Conservation (phyloP, 2,113 vertebrate species). For the Platysternon megacephalum region DNA sequence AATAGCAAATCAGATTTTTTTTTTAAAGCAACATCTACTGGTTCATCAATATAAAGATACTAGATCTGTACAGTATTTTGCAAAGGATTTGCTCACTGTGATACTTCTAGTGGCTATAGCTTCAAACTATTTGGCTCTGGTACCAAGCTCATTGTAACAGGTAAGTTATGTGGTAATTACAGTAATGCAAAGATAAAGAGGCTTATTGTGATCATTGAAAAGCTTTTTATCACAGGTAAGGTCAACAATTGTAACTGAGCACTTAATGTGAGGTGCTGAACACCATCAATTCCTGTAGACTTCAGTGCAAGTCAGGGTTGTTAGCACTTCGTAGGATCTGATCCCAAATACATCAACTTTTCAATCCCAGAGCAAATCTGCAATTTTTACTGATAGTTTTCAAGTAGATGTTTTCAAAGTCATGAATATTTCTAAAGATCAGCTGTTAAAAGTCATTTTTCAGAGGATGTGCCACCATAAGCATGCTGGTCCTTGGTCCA, state of each 20-base stretch:
- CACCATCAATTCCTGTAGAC: background rate
- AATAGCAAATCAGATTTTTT: background rate
- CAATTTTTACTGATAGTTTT: background rate
- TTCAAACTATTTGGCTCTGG: constrained; percentile 10
- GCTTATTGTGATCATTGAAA: background rate
- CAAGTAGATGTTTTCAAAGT: no score
- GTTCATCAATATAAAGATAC: background rate
- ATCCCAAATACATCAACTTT: background rate
- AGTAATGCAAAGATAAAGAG: background rate
- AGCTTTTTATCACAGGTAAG: background rate
- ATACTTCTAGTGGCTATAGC: background rate
- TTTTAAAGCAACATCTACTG: background rate
- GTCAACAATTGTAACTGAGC: background rate
- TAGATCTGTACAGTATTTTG: background rate
- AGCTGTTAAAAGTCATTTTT: background rate
- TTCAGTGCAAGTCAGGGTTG: background rate
- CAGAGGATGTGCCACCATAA: background rate
- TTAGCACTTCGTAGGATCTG: background rate
- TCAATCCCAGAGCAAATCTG: background rate
- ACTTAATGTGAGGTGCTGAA: background rate
- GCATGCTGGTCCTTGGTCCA: no score
- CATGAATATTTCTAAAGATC: background rate
- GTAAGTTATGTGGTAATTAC: constrained; percentile 2
- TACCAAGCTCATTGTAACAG: constrained; percentile 55
- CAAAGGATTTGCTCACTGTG: constrained; percentile 40